Evolutionary conservation across 2,113 vertebrate genomes (phyloP), one percentile per base, ranked within the genome.

Genomic region (Takifugu bimaculatus): DNA sequence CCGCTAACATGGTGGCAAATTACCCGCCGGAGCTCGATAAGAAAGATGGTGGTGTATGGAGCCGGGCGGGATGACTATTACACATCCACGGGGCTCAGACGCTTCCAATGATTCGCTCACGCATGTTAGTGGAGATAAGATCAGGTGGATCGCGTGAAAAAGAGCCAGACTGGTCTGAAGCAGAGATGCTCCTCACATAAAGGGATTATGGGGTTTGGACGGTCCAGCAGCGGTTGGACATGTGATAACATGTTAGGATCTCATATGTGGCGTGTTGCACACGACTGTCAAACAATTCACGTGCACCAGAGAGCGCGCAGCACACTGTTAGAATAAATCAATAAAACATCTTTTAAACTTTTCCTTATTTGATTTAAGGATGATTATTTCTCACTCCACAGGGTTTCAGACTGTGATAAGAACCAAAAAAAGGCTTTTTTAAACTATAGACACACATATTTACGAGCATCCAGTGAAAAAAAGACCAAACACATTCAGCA

Each of bases 51-150:
- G 48, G 50, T 14, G 50, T 68, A 52, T 64, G 69, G 49, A 66
- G 58, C 64, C 64, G 57, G 66, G 51, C 63, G 14, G 64, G 66
- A 71, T 63, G 75, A 79, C 79, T 79, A 81, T 79, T 77, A 79
- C 60, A 79, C 68, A 75, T 77, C 71, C 80, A 85, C 74, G 75
- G 69, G 64, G 70, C 58, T 76, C 68, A 60, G 45, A 71, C 65
- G 75, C 80, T 77, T 50, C 49, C 63, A 52, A 78, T 85, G 79
- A 83, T 80, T 78, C 69, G 50, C 65, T 75, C 74, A 63, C 68
- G 35, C 55, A 56, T 75, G 68, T 77, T 56, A 73, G 53, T 61
- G 69, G 77, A 73, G 67, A 77, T 75, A 73, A 74, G 78, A 77
- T 73, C 61, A 67, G 47, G 54, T 68, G 57, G 50, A 20, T 20